Conservation (phyloP, 2,888 invertebrate genomes). For the Parnassius mnemosyne region DNA sequence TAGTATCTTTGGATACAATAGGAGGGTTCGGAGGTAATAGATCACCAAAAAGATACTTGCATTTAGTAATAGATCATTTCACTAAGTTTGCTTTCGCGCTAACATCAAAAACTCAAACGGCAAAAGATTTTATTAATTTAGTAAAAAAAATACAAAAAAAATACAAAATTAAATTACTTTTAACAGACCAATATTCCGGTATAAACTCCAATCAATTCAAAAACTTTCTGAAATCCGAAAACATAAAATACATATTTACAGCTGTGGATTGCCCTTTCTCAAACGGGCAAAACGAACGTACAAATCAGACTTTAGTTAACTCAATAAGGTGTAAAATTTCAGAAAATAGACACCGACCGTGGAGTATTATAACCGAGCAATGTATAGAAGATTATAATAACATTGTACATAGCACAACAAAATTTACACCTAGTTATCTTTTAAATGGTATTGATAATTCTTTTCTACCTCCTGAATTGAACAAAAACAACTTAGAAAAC, state of each 20-base stretch:
- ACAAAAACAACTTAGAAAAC: too few species aligned
- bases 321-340: constrained; percentile 39
- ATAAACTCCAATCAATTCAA: constrained; percentile 37
- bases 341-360: constrained; percentile 31
- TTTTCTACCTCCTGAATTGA: too few species aligned
- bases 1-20: constrained; percentile 27
- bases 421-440: constrained; percentile 29
- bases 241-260: constrained; percentile 26
- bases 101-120: constrained; percentile 30
- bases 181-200: constrained; percentile 37
- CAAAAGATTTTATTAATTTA: constrained; percentile 31
- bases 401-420: constrained; percentile 28
- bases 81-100: constrained; percentile 27
- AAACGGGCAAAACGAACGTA: constrained; percentile 33
- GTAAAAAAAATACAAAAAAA: constrained; percentile 7
- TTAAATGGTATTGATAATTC: constrained; percentile 16
- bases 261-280: constrained; percentile 40
- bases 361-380: constrained; percentile 34
- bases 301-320: constrained; percentile 39
- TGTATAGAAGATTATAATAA: constrained; percentile 28
- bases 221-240: constrained; percentile 24
- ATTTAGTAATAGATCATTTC: constrained; percentile 26
- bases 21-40: constrained; percentile 30
- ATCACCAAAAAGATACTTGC: constrained; percentile 32
- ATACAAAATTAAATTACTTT: constrained; percentile 23